Conservation (phyloP, 2,888 invertebrate species). For the Leucoma salicis region DNA sequence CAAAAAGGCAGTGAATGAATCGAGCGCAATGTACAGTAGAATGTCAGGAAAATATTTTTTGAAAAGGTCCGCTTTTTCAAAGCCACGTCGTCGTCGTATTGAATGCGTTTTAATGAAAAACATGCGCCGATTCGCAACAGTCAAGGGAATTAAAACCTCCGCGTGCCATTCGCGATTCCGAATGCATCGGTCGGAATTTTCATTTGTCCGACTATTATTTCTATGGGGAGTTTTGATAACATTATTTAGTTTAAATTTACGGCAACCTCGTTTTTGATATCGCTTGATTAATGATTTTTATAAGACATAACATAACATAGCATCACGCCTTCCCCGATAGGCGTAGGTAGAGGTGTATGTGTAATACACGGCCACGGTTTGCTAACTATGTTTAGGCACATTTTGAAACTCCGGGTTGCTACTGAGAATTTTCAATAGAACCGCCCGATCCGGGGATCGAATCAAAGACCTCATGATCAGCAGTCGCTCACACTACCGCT, state of each 20-base stretch:
- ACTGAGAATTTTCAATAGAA: no score
- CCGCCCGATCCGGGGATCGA: no score
- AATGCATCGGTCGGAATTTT: conserved; percentile 71
- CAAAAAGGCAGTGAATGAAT: conserved; percentile 61
- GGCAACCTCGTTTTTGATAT: conserved; percentile 46
- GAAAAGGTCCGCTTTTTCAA: conserved; percentile 77
- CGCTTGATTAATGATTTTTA: conserved; percentile 45
- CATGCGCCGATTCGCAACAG: conserved; percentile 80
- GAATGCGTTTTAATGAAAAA: conserved; percentile 83
- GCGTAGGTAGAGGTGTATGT: no score
- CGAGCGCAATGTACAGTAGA: conserved; percentile 59
- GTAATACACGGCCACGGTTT: no score
- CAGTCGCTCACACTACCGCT: no score
- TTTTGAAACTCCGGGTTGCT: no score
- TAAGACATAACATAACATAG: no score
- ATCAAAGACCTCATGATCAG: no score
- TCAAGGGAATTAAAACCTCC: conserved; percentile 79
- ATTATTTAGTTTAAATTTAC: conserved; percentile 58
- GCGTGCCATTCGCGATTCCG: conserved; percentile 59
- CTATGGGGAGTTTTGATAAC: conserved; percentile 53
- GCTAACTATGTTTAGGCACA: no score
- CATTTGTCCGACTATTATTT: conserved; percentile 77
- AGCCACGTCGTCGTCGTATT: conserved; percentile 79
- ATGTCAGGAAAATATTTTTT: conserved; percentile 77
- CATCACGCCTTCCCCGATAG: no score